Evolutionary conservation across 2,888 invertebrate genomes (phyloP).

Genomic region (Rotaria macrura): DNA sequence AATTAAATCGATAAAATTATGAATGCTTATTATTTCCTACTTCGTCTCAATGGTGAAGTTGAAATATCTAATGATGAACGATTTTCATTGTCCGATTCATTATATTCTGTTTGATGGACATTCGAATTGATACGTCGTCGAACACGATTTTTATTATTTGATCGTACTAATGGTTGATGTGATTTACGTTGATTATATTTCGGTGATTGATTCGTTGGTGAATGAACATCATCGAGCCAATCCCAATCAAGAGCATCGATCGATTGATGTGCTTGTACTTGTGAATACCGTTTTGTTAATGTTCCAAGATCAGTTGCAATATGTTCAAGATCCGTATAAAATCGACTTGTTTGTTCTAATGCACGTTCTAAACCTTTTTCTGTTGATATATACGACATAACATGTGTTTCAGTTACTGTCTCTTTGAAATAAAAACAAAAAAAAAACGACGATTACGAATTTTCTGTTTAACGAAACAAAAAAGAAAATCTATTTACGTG

Average conservation of each 20-base stretch:
- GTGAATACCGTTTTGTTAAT: conserved; percentile 12
- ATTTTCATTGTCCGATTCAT: not conserved
- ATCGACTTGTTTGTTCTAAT: conserved; percentile 11
- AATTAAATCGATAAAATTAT: not conserved
- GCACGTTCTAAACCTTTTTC: conserved; percentile 20
- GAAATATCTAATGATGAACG: not conserved
- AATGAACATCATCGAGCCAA: not conserved
- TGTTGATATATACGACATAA: not conserved
- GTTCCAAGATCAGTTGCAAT: not conserved
- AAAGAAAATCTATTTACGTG: not conserved
- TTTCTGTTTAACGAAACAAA: not conserved
- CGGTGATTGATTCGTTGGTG: not conserved
- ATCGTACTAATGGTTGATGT: not conserved
- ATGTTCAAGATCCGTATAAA: not conserved
- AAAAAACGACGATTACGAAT: not conserved
- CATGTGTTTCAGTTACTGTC: not conserved
- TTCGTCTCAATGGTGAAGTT: not conserved
- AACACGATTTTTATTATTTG: not conserved
- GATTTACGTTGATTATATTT: not conserved
- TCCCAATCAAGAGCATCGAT: conserved; percentile 10
- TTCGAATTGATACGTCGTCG: not conserved
- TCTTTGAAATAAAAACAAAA: not conserved
- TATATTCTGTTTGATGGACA: not conserved
- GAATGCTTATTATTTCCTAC: not conserved
- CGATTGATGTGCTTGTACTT: not conserved